Evolutionary conservation across 2,797 vertebrate species (phyloP), one percentile per base, ranked within the genome.

Genomic region (Cynopterus sphinx): DNA sequence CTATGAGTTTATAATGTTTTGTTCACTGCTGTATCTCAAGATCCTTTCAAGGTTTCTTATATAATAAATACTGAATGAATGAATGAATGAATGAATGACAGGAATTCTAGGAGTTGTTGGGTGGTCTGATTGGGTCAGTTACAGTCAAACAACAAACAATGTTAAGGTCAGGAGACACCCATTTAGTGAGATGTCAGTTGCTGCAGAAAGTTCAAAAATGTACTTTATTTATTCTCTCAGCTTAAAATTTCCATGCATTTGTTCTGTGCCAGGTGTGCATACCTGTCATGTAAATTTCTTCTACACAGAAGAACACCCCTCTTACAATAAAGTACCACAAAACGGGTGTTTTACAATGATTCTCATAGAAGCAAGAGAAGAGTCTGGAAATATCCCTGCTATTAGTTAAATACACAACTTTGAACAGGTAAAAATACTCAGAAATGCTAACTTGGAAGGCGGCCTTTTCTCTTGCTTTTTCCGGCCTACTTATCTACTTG

Each of bases 401-500:
- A 36, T 22, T 94, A 39, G 43, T 77, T 87, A 90, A 91, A 87
- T 51, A 31, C 12, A 81, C 26, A 61, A 33, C 24, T 53, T n/a
- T n/a, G 91, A 88, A 78, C 67, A 88, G 77, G 51, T 68, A 43
- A 92, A 75, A 83, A 65, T 41, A 17, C 24, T 88, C 65, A 70
- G 75, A 90, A 73, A 3, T 82, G 36, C 24, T n/a, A 46, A 79
- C 26, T 33, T 71, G 17, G 74, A 79, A 36, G 28, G 13, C 61
- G 86, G 24, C 31, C 43, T 90, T 85, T 11, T 95, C 63, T 70
- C 74, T 94, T 46, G 49, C n/a, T 87, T 91, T 82, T 55, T 70
- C 71, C 77, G 88, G 46, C 3, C 77, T 70, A 53, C 43, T 59
- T 46, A 74, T 77, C 63, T 63, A 24, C 22, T 70, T 36, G 7